phyloP scores from a whole-genome alignment of 2,113 vertebrate genomes.

The Serilophus lunatus region DNA sequence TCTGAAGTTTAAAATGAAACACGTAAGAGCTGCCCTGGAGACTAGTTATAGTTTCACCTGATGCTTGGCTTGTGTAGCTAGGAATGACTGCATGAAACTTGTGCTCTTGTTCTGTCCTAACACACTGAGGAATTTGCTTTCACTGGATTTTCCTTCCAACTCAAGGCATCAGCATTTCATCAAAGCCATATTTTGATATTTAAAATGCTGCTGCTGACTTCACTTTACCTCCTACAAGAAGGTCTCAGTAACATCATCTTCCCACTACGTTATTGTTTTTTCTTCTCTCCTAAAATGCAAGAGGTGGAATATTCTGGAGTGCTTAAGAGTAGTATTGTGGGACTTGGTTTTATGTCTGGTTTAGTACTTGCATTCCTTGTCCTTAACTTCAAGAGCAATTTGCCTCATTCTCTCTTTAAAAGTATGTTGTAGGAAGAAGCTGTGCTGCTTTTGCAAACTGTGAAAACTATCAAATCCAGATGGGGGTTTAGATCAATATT shows the following conservation, averaged over 20 bases:
- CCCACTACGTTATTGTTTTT: background rate
- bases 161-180: background rate
- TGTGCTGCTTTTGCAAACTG: background rate
- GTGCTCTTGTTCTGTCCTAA: background rate
- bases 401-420: background rate
- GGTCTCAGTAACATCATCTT: background rate
- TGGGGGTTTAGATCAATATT: background rate
- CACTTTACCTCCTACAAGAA: background rate
- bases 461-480: background rate
- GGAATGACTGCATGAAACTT: background rate
- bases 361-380: background rate
- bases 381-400: background rate
- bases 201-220: background rate
- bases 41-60: background rate
- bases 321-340: background rate
- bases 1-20: background rate
- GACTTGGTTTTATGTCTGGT: background rate
- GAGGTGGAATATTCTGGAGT: background rate
- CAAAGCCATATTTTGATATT: background rate
- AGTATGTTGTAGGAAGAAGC: background rate
- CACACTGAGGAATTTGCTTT: background rate
- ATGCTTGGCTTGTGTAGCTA: background rate
- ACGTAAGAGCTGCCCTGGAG: background rate
- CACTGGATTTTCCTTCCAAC: background rate
- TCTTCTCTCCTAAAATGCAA: background rate